phyloP scores from a whole-genome alignment of 2,113 vertebrate genomes.

The Menidia beryllina region DNA sequence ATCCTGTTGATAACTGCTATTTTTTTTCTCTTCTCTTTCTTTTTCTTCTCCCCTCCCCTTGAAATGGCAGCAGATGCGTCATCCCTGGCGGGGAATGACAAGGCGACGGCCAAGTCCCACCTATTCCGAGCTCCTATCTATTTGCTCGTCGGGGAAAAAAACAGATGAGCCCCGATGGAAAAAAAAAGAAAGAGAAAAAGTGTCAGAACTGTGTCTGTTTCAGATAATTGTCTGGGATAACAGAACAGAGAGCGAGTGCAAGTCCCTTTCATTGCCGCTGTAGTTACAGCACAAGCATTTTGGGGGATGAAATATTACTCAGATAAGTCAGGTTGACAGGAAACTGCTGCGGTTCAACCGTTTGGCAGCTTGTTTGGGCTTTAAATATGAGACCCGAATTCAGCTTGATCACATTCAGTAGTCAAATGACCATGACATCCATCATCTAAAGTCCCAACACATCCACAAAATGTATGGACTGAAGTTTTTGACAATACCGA shows the following conservation, averaged over 20 bases:
- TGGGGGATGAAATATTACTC: conserved; percentile 32
- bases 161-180: conserved; percentile 46
- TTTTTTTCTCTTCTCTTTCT: too few relatives aligned
- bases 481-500: not conserved
- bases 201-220: conserved; percentile 62
- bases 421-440: not conserved
- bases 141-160: conserved; percentile 40
- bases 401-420: too few relatives aligned
- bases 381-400: not conserved
- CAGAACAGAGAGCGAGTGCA: conserved; percentile 33
- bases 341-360: conserved; percentile 18
- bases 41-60: conserved; percentile 3
- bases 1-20: conserved; percentile 77
- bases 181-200: not conserved
- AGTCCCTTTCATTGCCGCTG: conserved; percentile 33
- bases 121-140: conserved; percentile 46
- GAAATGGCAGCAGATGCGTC: conserved; percentile 59
- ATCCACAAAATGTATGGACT: not conserved
- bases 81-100: conserved; percentile 41
- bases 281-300: conserved; percentile 30
- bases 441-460: not conserved
- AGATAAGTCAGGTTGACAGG: conserved; percentile 31
- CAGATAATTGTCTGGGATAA: conserved; percentile 64
- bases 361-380: not conserved
- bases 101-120: conserved; percentile 51